phyloP scores from a whole-genome alignment of 1,140 invertebrate species.

The Nasonia vitripennis region DNA sequence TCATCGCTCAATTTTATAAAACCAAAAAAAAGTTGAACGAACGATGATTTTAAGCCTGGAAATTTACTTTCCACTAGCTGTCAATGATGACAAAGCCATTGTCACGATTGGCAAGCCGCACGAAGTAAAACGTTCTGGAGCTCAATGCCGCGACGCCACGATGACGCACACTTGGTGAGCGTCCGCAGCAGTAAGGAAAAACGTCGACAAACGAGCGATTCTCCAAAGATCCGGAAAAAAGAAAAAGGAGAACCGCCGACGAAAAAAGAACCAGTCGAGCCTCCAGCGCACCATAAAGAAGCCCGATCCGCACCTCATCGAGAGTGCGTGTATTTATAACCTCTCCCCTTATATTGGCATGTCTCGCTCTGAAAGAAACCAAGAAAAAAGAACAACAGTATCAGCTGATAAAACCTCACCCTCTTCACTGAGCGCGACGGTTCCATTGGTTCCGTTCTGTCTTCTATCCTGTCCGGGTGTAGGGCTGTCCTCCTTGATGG shows the following conservation, averaged over 20 bases:
- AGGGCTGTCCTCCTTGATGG: constrained; percentile 73
- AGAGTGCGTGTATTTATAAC: constrained; percentile 10
- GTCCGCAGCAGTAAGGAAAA: too few relatives aligned
- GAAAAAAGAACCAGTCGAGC: too few relatives aligned
- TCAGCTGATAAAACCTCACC: constrained; percentile 62
- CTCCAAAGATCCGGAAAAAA: background rate
- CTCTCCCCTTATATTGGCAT: background rate
- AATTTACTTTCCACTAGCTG: background rate
- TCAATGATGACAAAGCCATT: background rate
- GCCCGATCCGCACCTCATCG: background rate
- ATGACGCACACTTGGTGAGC: too few relatives aligned
- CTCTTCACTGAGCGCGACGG: constrained; percentile 71
- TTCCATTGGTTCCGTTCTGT: constrained; percentile 70
- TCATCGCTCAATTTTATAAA: background rate
- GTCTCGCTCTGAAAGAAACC: background rate
- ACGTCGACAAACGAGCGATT: background rate
- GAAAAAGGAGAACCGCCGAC: too few relatives aligned
- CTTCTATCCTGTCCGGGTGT: constrained; percentile 66
- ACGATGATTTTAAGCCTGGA: background rate
- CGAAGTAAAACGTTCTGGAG: too few relatives aligned
- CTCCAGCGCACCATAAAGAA: background rate
- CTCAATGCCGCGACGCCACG: too few relatives aligned
- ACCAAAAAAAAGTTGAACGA: background rate
- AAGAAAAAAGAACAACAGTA: background rate
- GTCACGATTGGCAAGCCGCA: too few relatives aligned